Conservation (phyloP, 1,140 invertebrate genomes). For the Drosophila athabasca region DNA sequence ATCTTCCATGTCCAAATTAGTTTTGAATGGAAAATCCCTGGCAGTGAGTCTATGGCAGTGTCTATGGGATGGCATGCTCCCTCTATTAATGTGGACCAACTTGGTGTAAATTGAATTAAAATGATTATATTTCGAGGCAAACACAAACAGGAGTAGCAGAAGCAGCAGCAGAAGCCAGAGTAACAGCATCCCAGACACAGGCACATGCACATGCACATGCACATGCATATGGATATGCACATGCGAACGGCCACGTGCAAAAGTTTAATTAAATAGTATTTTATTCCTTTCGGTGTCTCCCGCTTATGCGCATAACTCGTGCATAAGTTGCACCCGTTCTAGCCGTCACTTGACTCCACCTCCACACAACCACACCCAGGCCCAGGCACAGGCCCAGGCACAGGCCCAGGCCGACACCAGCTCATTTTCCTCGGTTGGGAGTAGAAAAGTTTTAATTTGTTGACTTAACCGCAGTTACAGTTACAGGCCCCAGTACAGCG, state of each 20-base stretch:
- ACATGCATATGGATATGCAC: background rate
- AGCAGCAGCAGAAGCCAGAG: no score
- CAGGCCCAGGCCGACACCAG: background rate
- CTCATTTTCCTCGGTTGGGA: constrained; percentile 51
- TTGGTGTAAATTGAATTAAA: constrained; percentile 74
- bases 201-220: background rate
- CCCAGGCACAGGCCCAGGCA: no score
- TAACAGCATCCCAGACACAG: no score
- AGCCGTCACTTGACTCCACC: background rate
- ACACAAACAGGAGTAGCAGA: constrained; percentile 1
- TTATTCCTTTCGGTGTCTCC: constrained; percentile 53
- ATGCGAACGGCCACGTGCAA: constrained; percentile 60
- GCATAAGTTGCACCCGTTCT: constrained; percentile 61
- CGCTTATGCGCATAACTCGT: constrained; percentile 69
- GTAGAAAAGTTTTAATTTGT: constrained; percentile 78
- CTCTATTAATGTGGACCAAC: constrained; percentile 2
- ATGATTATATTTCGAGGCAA: constrained; percentile 66
- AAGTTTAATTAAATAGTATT: constrained; percentile 80
- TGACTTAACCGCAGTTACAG: constrained; percentile 81
- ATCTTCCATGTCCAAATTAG: constrained; percentile 39
- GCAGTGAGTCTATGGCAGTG: background rate
- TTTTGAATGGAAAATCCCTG: constrained; percentile 37
- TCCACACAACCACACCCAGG: no score
- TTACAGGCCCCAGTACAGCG: constrained; percentile 41
- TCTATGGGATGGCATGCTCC: background rate